Evolutionary conservation across 2,797 vertebrate genomes (phyloP), one percentile per base, ranked within the genome.

Genomic region (Streptopelia turtur): DNA sequence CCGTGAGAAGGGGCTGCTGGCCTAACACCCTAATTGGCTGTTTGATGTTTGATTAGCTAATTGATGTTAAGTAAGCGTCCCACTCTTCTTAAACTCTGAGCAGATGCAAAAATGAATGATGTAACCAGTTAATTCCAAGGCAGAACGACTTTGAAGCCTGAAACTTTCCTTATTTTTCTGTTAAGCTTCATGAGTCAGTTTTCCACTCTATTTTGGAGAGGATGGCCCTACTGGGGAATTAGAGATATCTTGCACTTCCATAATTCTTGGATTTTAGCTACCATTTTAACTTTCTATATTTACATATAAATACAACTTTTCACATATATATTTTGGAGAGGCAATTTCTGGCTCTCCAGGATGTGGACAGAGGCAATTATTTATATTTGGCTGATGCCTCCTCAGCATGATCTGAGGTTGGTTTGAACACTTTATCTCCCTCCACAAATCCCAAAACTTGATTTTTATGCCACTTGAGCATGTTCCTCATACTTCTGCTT

Each of bases 1-100:
- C 18, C 0, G 0, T 8, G 52, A 28, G 25, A 41, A 41, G 37
- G 25, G 24, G 47, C 47, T 2, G 5, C 69, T 49, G 69, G 28
- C 18, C 2, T 1, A 83, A 56, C 27, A 43, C 43, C 64, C 53
- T 50, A 31, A 11, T 33, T 3, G 55, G 8, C 10, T 10, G 65
- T 39, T 39, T 39, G 39, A 39, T 39, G 39, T 39, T 39, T 39
- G 39, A 39, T 39, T 39, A 39, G 39, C 39, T 39, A 39, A 39
- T 23, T 37, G 15, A 7, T 30, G 28, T 8, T 20, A 53, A 66
- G 18, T 27, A 45, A 3, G 3, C 21, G 21, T 65, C 61, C n/a
- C 28, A 28, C 25, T 57, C 35, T 33, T 61, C 49, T 18, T 47
- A 35, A 72, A 45, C 45, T 47, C n/a, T 49, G 12, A 81, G 47